These are phyloP conservation scores for Trissolcus basalis DNA, from an alignment of 1,140 invertebrate genomes.

Conservation along the genomic window DNA sequence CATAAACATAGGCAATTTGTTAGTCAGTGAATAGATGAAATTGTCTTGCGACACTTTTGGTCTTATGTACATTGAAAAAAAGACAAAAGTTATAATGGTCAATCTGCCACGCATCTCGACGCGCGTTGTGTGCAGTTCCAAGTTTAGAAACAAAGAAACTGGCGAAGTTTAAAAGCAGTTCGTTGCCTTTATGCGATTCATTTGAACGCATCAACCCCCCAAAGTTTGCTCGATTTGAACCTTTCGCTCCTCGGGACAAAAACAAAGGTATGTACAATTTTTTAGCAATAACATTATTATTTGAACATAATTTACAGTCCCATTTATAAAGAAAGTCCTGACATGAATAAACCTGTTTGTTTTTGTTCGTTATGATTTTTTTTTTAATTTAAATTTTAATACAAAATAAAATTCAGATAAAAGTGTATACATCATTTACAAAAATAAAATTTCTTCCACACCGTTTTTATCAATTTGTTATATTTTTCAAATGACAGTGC, in stretches of 20 bases:
- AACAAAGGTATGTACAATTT: slow-evolving; percentile 8
- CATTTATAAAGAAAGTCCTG: no score
- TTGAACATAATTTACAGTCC: no score
- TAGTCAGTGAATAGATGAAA: slow-evolving; percentile 2
- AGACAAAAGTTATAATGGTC: slow-evolving; percentile 54
- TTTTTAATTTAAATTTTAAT: no score
- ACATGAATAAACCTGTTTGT: no score
- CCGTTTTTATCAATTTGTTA: no score
- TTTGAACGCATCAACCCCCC: slow-evolving; percentile 47
- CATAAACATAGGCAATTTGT: no score
- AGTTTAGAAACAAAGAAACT: slow-evolving; percentile 67
- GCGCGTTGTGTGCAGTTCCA: slow-evolving; percentile 48
- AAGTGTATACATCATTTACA: no score
- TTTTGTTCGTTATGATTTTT: no score
- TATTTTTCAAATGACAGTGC: no score
- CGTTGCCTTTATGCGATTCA: slow-evolving; percentile 64
- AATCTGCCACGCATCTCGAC: slow-evolving; percentile 40
- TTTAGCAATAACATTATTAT: background rate
- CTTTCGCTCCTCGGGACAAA: slow-evolving; percentile 10
- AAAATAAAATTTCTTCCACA: no score
- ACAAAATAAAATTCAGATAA: no score
- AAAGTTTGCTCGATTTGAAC: slow-evolving; percentile 9
- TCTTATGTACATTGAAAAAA: slow-evolving; percentile 15
- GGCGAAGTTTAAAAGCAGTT: slow-evolving; percentile 66
- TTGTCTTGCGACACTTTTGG: slow-evolving; percentile 20